Conservation (phyloP, 2,797 vertebrate genomes). For the Psittacula echo region DNA sequence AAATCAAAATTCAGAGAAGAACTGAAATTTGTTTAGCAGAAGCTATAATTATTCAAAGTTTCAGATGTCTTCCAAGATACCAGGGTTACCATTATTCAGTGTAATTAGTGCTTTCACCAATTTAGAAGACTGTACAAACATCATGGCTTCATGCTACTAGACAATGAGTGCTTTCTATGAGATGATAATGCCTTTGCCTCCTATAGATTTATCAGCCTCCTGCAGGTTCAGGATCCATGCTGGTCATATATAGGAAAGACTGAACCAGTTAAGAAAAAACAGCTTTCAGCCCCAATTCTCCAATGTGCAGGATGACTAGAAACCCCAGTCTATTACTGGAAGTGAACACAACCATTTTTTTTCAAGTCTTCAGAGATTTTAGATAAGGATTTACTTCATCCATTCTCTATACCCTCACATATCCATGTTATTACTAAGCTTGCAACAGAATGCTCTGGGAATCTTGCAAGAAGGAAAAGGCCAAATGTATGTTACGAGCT, state of each 20-base stretch:
- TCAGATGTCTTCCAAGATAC: constrained; percentile 63
- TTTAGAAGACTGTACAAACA: constrained; percentile 58
- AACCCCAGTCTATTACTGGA: not conserved
- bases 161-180: constrained; percentile 41
- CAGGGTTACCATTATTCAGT: constrained; percentile 55
- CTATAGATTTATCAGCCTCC: constrained; percentile 46
- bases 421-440: not conserved
- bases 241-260: constrained; percentile 15
- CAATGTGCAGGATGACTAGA: not conserved
- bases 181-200: constrained; percentile 47
- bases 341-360: not conserved
- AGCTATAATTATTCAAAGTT: constrained; percentile 62
- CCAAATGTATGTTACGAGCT: not conserved
- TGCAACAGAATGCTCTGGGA: not conserved
- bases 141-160: constrained; percentile 14
- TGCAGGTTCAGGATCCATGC: constrained; percentile 25
- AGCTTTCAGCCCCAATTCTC: not conserved
- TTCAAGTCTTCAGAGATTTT: not conserved
- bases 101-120: constrained; percentile 65
- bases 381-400: not conserved
- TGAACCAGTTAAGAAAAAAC: not conserved
- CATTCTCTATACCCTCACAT: not conserved
- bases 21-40: constrained; percentile 40
- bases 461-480: not conserved
- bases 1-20: constrained; percentile 53